phyloP scores from a whole-genome alignment of 2,888 invertebrate genomes.

The Bedellia somnulentella region DNA sequence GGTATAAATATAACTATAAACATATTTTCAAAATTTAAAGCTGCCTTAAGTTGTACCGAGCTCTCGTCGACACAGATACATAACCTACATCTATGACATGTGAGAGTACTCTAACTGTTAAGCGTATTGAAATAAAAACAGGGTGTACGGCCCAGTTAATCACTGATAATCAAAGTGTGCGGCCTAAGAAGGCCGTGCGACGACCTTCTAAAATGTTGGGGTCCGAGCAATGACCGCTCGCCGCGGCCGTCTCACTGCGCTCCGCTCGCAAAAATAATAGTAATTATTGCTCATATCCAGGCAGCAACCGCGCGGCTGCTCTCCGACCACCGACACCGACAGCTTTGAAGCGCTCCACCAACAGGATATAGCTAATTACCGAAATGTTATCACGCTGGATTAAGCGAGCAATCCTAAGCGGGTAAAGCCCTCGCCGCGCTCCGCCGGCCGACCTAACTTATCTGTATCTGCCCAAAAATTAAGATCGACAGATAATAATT shows the following conservation, averaged over 20 bases:
- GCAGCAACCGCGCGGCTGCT: conserved; percentile 1
- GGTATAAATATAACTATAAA: too few relatives aligned
- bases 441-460: too few relatives aligned
- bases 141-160: conserved; percentile 31
- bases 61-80: conserved; percentile 46
- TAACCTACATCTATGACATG: conserved; percentile 48
- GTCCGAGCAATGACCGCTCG: conserved; percentile 42
- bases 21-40: too few relatives aligned
- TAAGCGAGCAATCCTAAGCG: too few relatives aligned
- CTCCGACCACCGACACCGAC: too few relatives aligned
- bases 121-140: conserved; percentile 45
- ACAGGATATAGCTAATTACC: conserved; percentile 5
- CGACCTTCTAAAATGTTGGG: conserved; percentile 50
- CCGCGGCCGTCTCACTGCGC: conserved; percentile 5
- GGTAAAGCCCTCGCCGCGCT: too few relatives aligned
- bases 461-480: too few relatives aligned
- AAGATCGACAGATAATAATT: too few relatives aligned
- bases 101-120: conserved; percentile 52
- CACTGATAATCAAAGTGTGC: conserved; percentile 8
- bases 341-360: background rate
- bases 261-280: conserved; percentile 7
- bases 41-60: conserved; percentile 28
- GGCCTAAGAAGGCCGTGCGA: conserved; percentile 51
- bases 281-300: conserved; percentile 3
- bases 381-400: conserved; percentile 6